Evolutionary conservation across 2,113 vertebrate species (phyloP).

Genomic region (Passer montanus): DNA sequence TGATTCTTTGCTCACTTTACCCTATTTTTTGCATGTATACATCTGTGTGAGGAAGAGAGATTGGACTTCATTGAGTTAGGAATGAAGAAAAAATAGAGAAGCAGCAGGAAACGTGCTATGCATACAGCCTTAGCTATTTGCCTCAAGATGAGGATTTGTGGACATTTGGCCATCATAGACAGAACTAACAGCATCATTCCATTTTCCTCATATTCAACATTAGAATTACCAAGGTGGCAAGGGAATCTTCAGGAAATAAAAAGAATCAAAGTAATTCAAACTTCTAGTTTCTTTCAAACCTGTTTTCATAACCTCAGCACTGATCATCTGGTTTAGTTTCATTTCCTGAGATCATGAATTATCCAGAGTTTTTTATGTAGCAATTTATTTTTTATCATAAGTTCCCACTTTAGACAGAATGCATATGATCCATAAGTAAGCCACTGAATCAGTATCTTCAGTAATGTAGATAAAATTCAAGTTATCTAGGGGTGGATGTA

Average conservation of each 20-base stretch:
- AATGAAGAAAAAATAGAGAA: background rate
- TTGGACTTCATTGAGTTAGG: background rate
- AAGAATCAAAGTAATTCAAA: fast-evolving
- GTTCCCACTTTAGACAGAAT: background rate
- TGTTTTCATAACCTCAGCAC: background rate
- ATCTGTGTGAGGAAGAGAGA: background rate
- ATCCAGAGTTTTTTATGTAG: background rate
- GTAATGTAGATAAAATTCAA: background rate
- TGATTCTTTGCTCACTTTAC: background rate
- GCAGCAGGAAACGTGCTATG: background rate
- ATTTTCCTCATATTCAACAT: background rate
- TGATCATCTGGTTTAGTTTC: background rate
- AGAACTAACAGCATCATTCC: background rate
- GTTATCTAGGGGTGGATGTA: background rate
- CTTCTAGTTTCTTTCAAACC: background rate
- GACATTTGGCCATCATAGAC: background rate
- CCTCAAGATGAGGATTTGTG: background rate
- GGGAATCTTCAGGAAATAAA: background rate
- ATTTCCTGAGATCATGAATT: background rate
- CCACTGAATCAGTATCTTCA: background rate
- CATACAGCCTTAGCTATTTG: background rate
- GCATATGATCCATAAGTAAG: background rate
- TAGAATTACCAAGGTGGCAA: background rate
- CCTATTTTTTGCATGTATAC: background rate
- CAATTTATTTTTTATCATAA: conserved; percentile 22